phyloP scores from a whole-genome alignment of 2,797 vertebrate genomes.

The Caiman crocodilus region DNA sequence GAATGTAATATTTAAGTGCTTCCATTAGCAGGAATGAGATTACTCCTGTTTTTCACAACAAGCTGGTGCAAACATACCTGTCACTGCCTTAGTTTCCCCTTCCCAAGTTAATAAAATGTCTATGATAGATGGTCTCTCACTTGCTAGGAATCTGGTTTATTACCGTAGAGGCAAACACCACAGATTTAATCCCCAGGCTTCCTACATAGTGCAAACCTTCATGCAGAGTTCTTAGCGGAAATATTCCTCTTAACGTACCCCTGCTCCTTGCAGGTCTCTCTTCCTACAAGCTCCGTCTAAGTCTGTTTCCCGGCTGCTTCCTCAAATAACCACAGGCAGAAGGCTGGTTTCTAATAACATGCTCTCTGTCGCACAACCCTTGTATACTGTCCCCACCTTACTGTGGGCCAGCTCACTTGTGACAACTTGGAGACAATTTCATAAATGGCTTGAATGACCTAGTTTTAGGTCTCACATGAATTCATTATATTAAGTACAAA shows the following conservation, averaged over 20 bases:
- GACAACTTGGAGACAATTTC: not conserved
- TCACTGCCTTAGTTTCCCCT: not conserved
- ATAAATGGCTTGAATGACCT: not conserved
- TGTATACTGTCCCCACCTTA: fast-evolving
- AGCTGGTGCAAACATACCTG: not conserved
- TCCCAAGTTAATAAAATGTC: not conserved
- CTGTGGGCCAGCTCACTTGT: fast-evolving
- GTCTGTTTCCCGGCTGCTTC: not conserved
- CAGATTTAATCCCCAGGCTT: not conserved
- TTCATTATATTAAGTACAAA: not conserved
- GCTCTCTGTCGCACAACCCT: not conserved
- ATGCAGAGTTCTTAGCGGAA: not conserved
- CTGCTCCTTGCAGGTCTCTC: not conserved
- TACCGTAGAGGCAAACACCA: not conserved
- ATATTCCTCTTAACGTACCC: not conserved
- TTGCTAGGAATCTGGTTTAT: not conserved
- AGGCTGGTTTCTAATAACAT: not conserved
- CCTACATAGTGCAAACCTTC: not conserved
- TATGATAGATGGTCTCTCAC: not conserved
- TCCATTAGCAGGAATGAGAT: not conserved
- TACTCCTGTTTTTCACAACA: fast-evolving
- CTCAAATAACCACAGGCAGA: fast-evolving
- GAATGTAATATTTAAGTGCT: not conserved
- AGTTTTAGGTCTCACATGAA: not conserved
- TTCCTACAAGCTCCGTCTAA: fast-evolving